Base-by-base conservation (phyloP, 23 tunicate species). In the Ascidia mentula region DNA sequence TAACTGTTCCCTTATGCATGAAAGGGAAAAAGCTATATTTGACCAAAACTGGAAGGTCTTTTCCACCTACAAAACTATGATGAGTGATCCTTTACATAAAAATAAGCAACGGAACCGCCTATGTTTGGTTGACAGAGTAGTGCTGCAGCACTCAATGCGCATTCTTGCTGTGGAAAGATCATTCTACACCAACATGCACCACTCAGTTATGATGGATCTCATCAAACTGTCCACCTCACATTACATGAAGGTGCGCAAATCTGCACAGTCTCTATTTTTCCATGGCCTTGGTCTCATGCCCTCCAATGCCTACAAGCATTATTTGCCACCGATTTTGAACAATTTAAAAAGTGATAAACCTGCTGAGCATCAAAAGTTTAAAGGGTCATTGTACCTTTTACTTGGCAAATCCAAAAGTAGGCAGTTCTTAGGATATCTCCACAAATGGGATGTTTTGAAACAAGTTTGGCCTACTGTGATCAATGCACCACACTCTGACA, bases 401-500 rank as follows among this genome's bases (percentile, higher is more conserved):
- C 74, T 79, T 59, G 98, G 98, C 71, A 78, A 82, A 45, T 33
- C 86, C 3, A 88, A 80, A 77, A 65, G 74, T 40, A 74, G 80
- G 5, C 24, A 30, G 1, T 88, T 81, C 69, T 60, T 88, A 37
- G 87, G 77, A 1, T 93, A 31, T 40, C 72, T 77, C 30, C 94
- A 85, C 20, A 65, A 77, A 38, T 93, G 93, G 93, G 93, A 88
- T 72, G 89, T 90, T 30, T 59, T 93, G 26, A 59, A 40, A 35
- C 82, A 88, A 38, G 84, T 73, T 35, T 93, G 98, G 98, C 98
- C 98, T 1, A 94, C 98, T 28, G 30, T 93, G 0, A 60, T 93
- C 31, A 74, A 76, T 39, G 93, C 93, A 12, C 92, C 89, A 28
- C 83, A 79, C 35, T 88, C 98, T 2, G 98, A 93, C 37, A 83